Evolutionary conservation across 23 tunicate genomes (phyloP), one percentile per base, ranked within the genome.

Genomic region (Halocynthia aurantium): DNA sequence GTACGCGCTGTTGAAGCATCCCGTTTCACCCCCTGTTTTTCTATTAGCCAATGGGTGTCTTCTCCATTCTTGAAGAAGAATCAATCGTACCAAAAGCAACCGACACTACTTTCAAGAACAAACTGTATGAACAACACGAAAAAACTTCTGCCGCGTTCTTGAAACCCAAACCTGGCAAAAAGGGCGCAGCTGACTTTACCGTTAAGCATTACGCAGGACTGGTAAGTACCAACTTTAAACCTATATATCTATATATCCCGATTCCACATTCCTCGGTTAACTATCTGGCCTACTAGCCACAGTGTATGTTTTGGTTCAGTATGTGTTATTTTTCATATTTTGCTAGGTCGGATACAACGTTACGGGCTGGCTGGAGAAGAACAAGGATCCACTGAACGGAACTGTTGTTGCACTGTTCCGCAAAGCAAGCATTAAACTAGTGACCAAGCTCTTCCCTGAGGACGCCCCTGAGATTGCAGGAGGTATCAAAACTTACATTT

Each of bases 81-180:
- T 93, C 94, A 0, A 93, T 93, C 50, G 98, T 93, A 65, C 98
- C 98, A 72, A 93, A 93, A 57, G 98, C 98, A 22, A 93, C 98
- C 50, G 98, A 93, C 53, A 83, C 85, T 51, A 93, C 98, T 10
- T 93, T 87, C 85, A 81, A 79, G 75, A 74, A 87, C 79, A 93
- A 93, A 79, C 70, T 93, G 56, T 93, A 87, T 82, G 86, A 80
- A 49, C 57, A 58, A 22, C 98, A 93, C 77, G 89, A 87, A 65
- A 87, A 87, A 80, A 87, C 62, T 13, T 87, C 98, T 20, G 53
- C 80, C 15, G 93, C 98, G 49, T 88, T 94, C 82, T 31, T 77
- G 54, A 87, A 87, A 63, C 89, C 89, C 12, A 93, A 92, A 78
- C 87, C 89, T 10, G 73, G 69, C 22, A 66, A 71, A 67, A 86